Percentiles rank a stretch among this genome's conserved stretches.
Conservation (phyloP, 1,140 invertebrate genomes). For the Augochlora pura region DNA sequence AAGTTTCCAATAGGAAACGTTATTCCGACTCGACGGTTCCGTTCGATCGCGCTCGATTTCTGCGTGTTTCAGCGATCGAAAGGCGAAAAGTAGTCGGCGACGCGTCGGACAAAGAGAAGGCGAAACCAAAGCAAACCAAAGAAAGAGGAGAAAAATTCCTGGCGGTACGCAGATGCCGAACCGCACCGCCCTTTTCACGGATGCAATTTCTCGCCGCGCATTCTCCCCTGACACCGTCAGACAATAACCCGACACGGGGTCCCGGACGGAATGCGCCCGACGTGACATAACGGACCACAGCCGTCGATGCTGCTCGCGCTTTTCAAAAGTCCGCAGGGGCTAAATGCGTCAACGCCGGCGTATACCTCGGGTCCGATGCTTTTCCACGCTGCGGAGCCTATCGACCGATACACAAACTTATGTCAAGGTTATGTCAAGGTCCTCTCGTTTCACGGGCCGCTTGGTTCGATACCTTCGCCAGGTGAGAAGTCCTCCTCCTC, state of each 20-base stretch:
- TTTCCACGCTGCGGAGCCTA: constrained; percentile 51
- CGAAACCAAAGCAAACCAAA: background rate
- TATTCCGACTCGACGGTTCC: background rate
- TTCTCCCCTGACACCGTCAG: constrained; percentile 41
- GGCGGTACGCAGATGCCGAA: constrained; percentile 20
- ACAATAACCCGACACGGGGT: constrained; percentile 46
- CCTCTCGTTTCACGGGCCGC: constrained; percentile 20
- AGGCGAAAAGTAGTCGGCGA: background rate
- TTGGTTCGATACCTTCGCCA: background rate
- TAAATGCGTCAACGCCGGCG: constrained; percentile 35
- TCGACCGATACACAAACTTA: constrained; percentile 32
- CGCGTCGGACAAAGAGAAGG: background rate
- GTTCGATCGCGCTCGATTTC: background rate
- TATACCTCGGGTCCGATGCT: constrained; percentile 4
- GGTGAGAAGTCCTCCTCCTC: no score
- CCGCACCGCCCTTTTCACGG: constrained; percentile 7
- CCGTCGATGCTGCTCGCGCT: constrained; percentile 38
- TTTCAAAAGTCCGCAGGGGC: constrained; percentile 31
- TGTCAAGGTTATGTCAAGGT: no score
- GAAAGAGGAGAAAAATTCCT: constrained; percentile 1
- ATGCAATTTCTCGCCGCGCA: constrained; percentile 31
- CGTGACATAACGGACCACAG: constrained; percentile 52
- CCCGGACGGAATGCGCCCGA: constrained; percentile 37
- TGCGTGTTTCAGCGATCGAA: background rate
- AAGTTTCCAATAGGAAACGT: background rate